These are phyloP conservation scores for Xenopus borealis DNA, from an alignment of 2,113 vertebrate genomes.

Conservation along the genomic window DNA sequence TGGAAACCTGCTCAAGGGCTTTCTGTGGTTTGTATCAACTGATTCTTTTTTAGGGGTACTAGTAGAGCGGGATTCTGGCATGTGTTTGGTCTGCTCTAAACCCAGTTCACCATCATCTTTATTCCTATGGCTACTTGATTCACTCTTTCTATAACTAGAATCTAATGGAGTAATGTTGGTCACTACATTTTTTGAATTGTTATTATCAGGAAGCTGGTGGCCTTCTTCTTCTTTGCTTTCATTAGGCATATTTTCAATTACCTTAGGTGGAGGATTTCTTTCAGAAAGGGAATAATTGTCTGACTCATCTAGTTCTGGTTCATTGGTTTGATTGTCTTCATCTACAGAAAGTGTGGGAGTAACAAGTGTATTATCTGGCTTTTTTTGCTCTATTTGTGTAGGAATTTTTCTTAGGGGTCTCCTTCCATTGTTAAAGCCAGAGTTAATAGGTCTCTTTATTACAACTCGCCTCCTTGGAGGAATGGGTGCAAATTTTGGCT, in stretches of 20 bases:
- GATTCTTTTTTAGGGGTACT: not conserved
- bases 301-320: constrained; percentile 42
- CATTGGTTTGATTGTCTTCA: constrained; percentile 57
- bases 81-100: not conserved
- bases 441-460: constrained; percentile 67
- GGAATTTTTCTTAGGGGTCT: constrained; percentile 54
- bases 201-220: constrained; percentile 31
- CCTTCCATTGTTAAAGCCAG: constrained; percentile 67
- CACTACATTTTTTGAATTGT: constrained; percentile 53
- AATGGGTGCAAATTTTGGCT: constrained; percentile 52
- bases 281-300: constrained; percentile 36
- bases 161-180: constrained; percentile 4
- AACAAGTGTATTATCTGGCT: constrained; percentile 20
- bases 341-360: constrained; percentile 38
- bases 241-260: constrained; percentile 36
- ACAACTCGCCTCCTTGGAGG: constrained; percentile 52
- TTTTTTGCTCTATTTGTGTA: constrained; percentile 34
- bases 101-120: constrained; percentile 1
- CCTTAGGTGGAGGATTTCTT: constrained; percentile 35
- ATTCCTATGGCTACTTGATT: not conserved
- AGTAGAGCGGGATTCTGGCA: not conserved
- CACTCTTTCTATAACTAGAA: not conserved
- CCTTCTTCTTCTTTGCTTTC: constrained; percentile 32
- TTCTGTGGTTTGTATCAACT: constrained; percentile 1
- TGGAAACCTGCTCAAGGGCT: not conserved